These are phyloP conservation scores for Pachycephala philippinensis DNA, from an alignment of 2,113 vertebrate species.

Conservation along the genomic window DNA sequence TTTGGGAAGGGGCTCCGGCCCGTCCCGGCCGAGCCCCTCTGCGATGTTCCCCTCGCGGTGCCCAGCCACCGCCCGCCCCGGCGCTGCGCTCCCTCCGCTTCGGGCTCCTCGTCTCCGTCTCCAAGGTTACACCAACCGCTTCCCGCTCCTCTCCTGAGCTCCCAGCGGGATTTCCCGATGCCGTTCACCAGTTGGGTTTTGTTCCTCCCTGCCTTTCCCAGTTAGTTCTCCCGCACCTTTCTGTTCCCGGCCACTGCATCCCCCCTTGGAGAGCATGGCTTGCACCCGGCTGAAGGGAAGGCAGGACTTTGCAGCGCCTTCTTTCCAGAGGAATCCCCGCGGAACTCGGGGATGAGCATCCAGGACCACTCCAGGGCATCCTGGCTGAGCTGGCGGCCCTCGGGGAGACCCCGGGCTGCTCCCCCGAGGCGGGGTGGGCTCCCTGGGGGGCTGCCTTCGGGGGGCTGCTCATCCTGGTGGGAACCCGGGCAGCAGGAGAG, in stretches of 20 bases:
- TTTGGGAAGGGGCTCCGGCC: background rate
- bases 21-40: background rate
- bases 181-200: background rate
- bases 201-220: background rate
- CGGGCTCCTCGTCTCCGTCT: slow-evolving; percentile 17
- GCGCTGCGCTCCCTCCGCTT: background rate
- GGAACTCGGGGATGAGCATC: background rate
- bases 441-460: background rate
- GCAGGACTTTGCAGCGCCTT: background rate
- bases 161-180: background rate
- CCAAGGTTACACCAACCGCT: slow-evolving; percentile 59
- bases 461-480: background rate
- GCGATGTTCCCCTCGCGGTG: rapidly evolving
- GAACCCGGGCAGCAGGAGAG: background rate
- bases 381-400: background rate
- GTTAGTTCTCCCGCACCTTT: background rate
- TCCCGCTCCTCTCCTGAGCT: background rate
- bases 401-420: background rate
- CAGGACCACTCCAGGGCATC: background rate
- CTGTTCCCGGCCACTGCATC: rapidly evolving
- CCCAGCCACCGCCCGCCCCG: background rate
- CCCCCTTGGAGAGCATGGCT: background rate
- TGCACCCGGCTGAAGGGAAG: background rate
- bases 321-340: rapidly evolving
- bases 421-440: rapidly evolving